These are phyloP conservation scores for Gambusia yucatana DNA, from an alignment of 2,797 vertebrate genomes.

Conservation along the genomic window DNA sequence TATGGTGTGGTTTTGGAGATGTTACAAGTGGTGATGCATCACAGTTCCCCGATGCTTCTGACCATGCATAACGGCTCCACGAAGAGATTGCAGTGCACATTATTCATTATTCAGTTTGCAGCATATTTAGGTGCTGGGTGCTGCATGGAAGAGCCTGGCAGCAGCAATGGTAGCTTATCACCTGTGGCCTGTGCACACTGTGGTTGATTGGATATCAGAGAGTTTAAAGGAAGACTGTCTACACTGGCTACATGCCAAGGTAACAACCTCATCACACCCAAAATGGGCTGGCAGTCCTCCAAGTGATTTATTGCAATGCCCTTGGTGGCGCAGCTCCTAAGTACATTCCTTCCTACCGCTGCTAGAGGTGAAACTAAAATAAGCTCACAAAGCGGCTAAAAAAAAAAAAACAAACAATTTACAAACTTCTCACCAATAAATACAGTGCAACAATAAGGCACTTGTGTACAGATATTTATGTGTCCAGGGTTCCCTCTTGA, in stretches of 20 bases:
- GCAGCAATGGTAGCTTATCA: not conserved
- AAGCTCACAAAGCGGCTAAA: not conserved
- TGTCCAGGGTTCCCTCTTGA: not conserved
- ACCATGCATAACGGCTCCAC: not conserved
- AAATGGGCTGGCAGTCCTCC: not conserved
- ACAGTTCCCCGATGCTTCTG: not conserved
- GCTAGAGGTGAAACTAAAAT: not conserved
- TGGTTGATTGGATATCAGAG: not conserved
- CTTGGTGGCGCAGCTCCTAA: not conserved
- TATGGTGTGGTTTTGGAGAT: not conserved
- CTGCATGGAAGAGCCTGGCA: not conserved
- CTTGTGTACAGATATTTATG: not conserved
- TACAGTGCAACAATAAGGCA: not conserved
- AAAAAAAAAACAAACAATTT: not conserved
- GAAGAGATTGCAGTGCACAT: not conserved
- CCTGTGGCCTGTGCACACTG: slow-evolving; percentile 1
- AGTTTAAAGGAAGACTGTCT: not conserved
- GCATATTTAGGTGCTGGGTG: not conserved
- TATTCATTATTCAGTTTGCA: not conserved
- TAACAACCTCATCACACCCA: not conserved
- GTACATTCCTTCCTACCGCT: not conserved
- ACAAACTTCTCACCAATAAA: not conserved
- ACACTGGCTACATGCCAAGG: not conserved
- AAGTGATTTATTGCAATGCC: not conserved
- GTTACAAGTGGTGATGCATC: not conserved